Percentiles rank a stretch among this genome's conserved stretches.
These are phyloP conservation scores for Notospermus geniculatus DNA, from an alignment of 1,140 invertebrate genomes.

Conservation along the genomic window DNA sequence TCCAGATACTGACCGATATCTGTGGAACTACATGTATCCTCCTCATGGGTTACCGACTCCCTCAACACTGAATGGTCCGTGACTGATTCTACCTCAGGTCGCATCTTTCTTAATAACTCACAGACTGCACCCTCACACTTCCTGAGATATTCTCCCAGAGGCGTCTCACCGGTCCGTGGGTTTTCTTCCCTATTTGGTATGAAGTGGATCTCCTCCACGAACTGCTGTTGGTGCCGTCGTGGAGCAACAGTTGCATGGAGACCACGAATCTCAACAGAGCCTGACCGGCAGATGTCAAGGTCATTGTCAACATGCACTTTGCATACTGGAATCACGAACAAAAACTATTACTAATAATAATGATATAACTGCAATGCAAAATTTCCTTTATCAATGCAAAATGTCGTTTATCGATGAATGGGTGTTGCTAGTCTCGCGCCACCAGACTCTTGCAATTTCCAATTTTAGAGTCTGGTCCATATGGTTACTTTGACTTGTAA, in stretches of 20 bases:
- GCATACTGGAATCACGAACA: conserved; percentile 30
- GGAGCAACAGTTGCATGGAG: conserved; percentile 88
- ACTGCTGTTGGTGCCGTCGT: conserved; percentile 71
- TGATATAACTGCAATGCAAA: too few relatives aligned
- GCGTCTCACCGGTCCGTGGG: conserved; percentile 33
- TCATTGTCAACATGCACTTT: conserved; percentile 72
- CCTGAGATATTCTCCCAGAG: conserved; percentile 30
- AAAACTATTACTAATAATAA: too few relatives aligned
- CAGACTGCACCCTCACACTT: not conserved
- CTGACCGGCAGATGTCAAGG: conserved; percentile 74
- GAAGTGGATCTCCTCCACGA: conserved; percentile 79
- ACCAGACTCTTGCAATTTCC: too few relatives aligned
- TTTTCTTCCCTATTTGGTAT: conserved; percentile 67
- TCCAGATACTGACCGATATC: not conserved
- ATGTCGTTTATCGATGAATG: too few relatives aligned
- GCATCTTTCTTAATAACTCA: not conserved
- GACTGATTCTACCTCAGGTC: not conserved
- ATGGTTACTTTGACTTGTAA: too few relatives aligned
- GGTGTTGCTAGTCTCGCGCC: too few relatives aligned
- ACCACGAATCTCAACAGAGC: conserved; percentile 85
- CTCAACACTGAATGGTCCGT: not conserved
- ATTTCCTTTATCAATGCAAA: too few relatives aligned
- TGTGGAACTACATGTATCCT: too few relatives aligned
- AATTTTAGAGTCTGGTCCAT: too few relatives aligned
- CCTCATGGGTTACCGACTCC: not conserved